phyloP scores from a whole-genome alignment of 1,140 invertebrate genomes.

The Sitophilus oryzae region DNA sequence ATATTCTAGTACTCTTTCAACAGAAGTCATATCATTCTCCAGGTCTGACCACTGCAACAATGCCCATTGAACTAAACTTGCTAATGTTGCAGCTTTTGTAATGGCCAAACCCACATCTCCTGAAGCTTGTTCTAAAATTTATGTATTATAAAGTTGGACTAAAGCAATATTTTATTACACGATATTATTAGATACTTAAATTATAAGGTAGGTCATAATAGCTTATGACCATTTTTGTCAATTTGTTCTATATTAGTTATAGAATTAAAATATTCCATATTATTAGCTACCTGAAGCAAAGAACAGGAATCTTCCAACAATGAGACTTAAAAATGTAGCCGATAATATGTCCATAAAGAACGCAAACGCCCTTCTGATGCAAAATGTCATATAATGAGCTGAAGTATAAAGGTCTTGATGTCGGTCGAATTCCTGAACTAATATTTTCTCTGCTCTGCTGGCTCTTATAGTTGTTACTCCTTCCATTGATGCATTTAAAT shows the following conservation, averaged over 20 bases:
- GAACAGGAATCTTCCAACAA: constrained; percentile 51
- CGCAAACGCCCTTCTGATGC: constrained; percentile 60
- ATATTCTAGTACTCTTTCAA: constrained; percentile 74
- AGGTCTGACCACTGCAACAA: constrained; percentile 58
- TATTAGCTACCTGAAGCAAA: constrained; percentile 42
- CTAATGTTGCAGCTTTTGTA: constrained; percentile 43
- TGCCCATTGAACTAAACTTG: constrained; percentile 52
- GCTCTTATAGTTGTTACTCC: constrained; percentile 84
- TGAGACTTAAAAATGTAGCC: constrained; percentile 62
- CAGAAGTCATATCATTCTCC: constrained; percentile 75
- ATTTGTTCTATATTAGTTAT: no score
- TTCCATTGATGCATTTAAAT: constrained; percentile 61
- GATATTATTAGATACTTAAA: no score
- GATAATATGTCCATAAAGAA: constrained; percentile 74
- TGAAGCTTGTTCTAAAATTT: no score
- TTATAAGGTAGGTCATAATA: no score
- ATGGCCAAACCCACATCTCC: constrained; percentile 57
- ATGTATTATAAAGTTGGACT: no score
- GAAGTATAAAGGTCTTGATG: constrained; percentile 69
- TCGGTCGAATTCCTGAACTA: constrained; percentile 74
- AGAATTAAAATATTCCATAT: no score
- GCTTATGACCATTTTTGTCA: no score
- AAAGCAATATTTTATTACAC: no score
- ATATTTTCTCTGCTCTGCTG: constrained; percentile 67
- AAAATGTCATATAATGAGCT: constrained; percentile 59